Percentiles rank a stretch among this genome's conserved stretches.
phyloP scores from a whole-genome alignment of 1,140 invertebrate genomes.

The Habropoda laboriosa region DNA sequence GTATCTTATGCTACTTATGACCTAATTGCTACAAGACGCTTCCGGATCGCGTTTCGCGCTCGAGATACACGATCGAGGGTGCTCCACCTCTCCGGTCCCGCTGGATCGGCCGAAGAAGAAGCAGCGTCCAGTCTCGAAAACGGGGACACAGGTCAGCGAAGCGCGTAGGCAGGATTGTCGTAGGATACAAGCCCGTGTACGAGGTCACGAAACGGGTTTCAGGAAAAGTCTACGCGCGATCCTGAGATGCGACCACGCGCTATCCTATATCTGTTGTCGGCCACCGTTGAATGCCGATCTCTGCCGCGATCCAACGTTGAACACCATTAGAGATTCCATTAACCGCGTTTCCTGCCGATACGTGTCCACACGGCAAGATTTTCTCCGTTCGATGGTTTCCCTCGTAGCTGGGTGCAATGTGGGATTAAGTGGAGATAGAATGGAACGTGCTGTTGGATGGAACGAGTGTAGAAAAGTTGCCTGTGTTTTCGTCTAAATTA shows the following conservation, averaged over 20 bases:
- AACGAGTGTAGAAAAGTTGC: neutral
- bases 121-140: constrained; percentile 45
- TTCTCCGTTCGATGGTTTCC: constrained; percentile 9
- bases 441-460: neutral
- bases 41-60: neutral
- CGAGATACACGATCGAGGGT: constrained; percentile 4
- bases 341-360: constrained; percentile 53
- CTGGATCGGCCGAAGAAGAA: constrained; percentile 5
- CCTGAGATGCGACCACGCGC: constrained; percentile 46
- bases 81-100: constrained; percentile 7
- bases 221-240: constrained; percentile 70
- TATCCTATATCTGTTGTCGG: constrained; percentile 16
- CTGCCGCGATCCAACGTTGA: constrained; percentile 4
- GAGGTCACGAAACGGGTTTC: constrained; percentile 74
- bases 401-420: neutral
- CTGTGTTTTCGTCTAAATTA: neutral
- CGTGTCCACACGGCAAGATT: neutral
- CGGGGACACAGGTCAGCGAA: constrained; percentile 50
- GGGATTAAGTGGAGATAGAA: neutral
- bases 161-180: constrained; percentile 62
- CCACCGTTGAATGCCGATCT: constrained; percentile 34
- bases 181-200: constrained; percentile 56
- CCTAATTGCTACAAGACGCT: constrained; percentile 17
- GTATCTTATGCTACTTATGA: neutral
- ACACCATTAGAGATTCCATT: constrained; percentile 51